Base-by-base conservation (phyloP, 2,888 invertebrate genomes). In the Polietes domitor region DNA sequence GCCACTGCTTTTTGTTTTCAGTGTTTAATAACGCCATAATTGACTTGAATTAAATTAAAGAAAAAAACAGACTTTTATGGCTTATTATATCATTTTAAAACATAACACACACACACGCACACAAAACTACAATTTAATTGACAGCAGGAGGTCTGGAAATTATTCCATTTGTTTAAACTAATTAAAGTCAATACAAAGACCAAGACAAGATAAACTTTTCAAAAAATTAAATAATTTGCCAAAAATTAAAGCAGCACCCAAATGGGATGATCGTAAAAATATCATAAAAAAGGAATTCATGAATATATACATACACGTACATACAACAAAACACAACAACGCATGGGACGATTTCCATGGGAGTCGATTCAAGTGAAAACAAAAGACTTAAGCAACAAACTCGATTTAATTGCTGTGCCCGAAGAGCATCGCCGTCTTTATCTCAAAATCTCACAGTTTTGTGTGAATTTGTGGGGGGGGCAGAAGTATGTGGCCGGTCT, bases 121-220 rank as follows among this genome's bases (percentile, higher is more conserved):
- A 72, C 32, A 19, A 58, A 72, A 77, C 15, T 47, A 80, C 41
- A 63, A 55, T 77, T 71, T 78, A 84, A 84, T 84, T 75, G 75
- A 72, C 72, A 78, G 65, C 80, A 75, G 77, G 58, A 50, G 65
- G 74, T 75, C 77, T 65, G 41, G 17, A n/a, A 78, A 78, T 61
- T 61, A 61, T 61, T n/a, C n/a, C 61, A 61, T 71, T 58, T 63
- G 37, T 58, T 73, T 37, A 19, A 73, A 50, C 32, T 75, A 71
- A 79, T 79, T 75, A 70, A 43, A 55, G 41, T 24, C 61, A 50
- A 77, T 47, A 72, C 17, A 26, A 4, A 50, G 5, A 12, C 5
- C 21, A 41, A 43, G 12, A 61, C 0, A 63, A 47, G 12, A 5
- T 47, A 5, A 47, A 47, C 47, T 47, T 47, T 47, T 10, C 15